A percentile compares a stretch with the other conserved stretches of the same genome.
These are phyloP conservation scores for Lampropteryx suffumata DNA, from an alignment of 2,888 invertebrate genomes.

Conservation along the genomic window DNA sequence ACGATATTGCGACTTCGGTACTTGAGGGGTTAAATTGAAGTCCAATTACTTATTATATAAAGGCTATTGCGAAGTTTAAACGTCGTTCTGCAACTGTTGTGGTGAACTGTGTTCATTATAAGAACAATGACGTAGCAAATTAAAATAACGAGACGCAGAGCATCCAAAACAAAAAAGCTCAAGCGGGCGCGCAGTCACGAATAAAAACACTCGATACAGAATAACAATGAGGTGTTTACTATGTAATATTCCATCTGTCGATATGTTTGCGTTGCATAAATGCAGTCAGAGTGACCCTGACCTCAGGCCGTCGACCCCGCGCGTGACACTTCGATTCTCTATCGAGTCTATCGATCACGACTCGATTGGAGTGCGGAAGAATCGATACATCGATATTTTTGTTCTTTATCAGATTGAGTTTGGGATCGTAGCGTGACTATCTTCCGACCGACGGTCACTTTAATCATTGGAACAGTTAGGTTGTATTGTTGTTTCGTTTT, in stretches of 20 bases:
- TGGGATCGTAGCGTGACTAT: conserved; percentile 59
- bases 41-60: no score
- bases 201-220: conserved; percentile 57
- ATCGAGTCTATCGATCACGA: conserved; percentile 83
- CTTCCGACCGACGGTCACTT: conserved; percentile 59
- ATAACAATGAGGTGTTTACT: conserved; percentile 71
- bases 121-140: conserved; percentile 33
- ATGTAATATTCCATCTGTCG: conserved; percentile 73
- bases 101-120: neutral
- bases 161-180: conserved; percentile 40
- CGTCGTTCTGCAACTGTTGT: neutral
- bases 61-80: no score
- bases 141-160: conserved; percentile 33
- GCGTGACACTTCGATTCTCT: conserved; percentile 81
- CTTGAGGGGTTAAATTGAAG: no score
- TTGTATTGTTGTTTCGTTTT: conserved; percentile 68
- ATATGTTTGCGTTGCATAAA: conserved; percentile 59
- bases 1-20: no score
- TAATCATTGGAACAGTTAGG: conserved; percentile 68
- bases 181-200: conserved; percentile 46
- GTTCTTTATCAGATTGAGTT: conserved; percentile 70
- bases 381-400: conserved; percentile 73
- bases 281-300: conserved; percentile 74
- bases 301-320: conserved; percentile 72
- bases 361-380: conserved; percentile 62